These are phyloP conservation scores for Campylomormyrus tamandua DNA, from an alignment of 2,113 vertebrate species.

Conservation along the genomic window DNA sequence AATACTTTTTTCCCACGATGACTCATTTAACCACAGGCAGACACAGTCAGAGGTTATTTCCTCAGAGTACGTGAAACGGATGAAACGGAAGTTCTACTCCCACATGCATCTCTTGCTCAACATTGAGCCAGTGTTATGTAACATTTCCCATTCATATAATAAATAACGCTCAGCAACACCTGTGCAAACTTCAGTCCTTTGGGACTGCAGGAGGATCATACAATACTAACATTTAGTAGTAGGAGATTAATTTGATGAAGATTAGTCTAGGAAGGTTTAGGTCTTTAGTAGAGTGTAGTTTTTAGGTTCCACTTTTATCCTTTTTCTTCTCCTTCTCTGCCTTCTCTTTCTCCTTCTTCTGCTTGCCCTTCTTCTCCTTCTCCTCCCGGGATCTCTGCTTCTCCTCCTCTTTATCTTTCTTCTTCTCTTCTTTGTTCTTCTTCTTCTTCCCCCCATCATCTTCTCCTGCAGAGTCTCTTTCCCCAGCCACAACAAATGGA, in stretches of 20 bases:
- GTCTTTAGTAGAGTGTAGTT: neutral
- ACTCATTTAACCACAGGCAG: neutral
- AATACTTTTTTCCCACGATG: neutral
- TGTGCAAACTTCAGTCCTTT: neutral
- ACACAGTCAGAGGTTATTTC: neutral
- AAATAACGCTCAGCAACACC: neutral
- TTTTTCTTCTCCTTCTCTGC: conserved; percentile 55
- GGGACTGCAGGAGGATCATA: neutral
- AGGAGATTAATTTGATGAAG: neutral
- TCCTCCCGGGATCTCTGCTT: conserved; percentile 45
- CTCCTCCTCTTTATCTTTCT: conserved; percentile 38
- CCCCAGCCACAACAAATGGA: conserved; percentile 23
- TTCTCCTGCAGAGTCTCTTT: conserved; percentile 34
- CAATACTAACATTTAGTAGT: neutral
- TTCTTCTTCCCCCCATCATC: conserved; percentile 41
- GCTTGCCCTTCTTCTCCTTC: conserved; percentile 46
- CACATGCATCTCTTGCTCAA: neutral
- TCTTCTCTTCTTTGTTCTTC: conserved; percentile 51
- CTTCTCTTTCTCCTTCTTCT: conserved; percentile 54
- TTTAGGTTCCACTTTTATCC: conserved; percentile 40
- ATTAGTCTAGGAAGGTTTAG: neutral
- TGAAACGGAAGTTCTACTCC: neutral
- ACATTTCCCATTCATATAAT: neutral
- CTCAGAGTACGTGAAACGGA: neutral
- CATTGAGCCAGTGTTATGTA: neutral